A percentile compares a stretch with the other conserved stretches of the same genome.
Evolutionary conservation across 2,888 invertebrate species (phyloP).

Genomic region (Chrysolina americana): DNA sequence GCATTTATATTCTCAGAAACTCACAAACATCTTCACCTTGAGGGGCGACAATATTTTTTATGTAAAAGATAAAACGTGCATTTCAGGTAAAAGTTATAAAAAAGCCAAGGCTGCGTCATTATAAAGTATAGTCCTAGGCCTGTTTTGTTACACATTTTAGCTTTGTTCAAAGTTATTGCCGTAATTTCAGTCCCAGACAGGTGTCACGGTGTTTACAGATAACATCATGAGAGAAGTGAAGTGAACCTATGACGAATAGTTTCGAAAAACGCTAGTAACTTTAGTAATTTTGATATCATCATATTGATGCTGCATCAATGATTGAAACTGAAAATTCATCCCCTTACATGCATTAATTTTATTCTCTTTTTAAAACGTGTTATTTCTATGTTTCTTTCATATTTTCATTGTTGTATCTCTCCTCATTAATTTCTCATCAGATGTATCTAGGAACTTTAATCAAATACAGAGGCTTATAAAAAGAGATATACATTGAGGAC

Average conservation of each 20-base stretch:
- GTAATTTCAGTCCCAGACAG: conserved; percentile 24
- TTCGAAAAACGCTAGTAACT: background rate
- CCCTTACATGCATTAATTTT: background rate
- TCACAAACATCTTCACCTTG: conserved; percentile 16
- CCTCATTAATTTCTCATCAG: too few species aligned
- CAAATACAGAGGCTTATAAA: too few species aligned
- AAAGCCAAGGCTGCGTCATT: conserved; percentile 8
- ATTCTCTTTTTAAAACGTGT: background rate
- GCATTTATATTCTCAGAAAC: conserved; percentile 7
- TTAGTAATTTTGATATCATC: background rate
- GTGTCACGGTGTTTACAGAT: conserved; percentile 9
- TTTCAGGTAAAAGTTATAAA: conserved; percentile 6
- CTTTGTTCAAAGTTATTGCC: conserved; percentile 19
- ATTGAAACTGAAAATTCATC: background rate
- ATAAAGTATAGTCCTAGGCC: conserved; percentile 3
- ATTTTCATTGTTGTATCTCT: too few species aligned
- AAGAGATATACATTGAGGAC: too few species aligned
- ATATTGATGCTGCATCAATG: background rate
- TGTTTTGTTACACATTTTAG: conserved; percentile 29
- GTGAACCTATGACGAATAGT: background rate
- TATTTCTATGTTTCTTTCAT: too few species aligned
- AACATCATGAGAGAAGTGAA: background rate
- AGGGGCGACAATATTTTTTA: conserved; percentile 6
- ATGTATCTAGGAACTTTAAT: too few species aligned
- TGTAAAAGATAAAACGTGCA: conserved; percentile 2